Evolutionary conservation across 2,888 invertebrate genomes (phyloP), one percentile per base, ranked within the genome.

Genomic region (Phaonia tiefii): DNA sequence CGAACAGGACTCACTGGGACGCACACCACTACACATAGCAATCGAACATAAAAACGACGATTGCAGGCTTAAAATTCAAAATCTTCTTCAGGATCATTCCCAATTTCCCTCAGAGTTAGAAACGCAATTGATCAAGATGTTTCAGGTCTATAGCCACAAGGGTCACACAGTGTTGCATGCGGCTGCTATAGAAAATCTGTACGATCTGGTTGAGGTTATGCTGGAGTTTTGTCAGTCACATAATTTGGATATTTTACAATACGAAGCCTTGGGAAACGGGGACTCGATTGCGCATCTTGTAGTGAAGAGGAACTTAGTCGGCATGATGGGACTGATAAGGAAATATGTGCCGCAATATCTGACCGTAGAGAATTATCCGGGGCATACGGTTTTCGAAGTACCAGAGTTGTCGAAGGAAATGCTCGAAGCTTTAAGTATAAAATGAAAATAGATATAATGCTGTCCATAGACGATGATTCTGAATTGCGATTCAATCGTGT

Each of bases 131-230:
- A 31, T 39, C 7, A 44, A 49, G 42, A 73, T 80, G 76, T 70
- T 72, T 13, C 39, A 44, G 11, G 37, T 22, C 37, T 76, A 76
- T 44, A 37, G 73, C 46, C 46, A 69, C 1, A 44, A 65, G 10
- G 76, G 80, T 1, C 2, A 60, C 11, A 73, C 73, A 17, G 77
- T 80, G 1, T 51, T 77, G 44, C 76, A 80, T 70, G n/a, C 22
- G n/a, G 74, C 77, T 2, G 17, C 65, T 7, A 10, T 74, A 2
- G 56, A 22, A 11, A 20, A 66, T 46, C 15, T 54, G 2, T 3
- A 10, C 0, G 51, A 77, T 46, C 22, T 80, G 20, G 37, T 70
- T 0, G 31, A 77, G 69, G 26, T 17, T 25, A 65, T 80, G 15
- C 22, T 77, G 17, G 25, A 65, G 20, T 80, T 80, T 26, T 44